Percentiles rank a stretch among this genome's conserved stretches.
phyloP scores from a whole-genome alignment of 2,888 invertebrate species.

The Erynnis tages region DNA sequence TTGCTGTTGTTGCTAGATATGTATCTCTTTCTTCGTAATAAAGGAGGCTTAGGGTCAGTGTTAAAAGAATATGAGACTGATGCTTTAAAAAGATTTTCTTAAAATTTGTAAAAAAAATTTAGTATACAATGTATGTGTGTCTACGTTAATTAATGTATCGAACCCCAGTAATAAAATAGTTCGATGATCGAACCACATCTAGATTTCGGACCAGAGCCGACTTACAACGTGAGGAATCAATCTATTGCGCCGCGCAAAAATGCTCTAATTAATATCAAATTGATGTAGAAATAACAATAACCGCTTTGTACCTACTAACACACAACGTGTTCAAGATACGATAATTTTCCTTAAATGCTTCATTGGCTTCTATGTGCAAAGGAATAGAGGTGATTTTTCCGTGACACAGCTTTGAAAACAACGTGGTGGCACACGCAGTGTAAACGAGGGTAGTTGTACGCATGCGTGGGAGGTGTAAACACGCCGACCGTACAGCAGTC shows the following conservation, averaged over 20 bases:
- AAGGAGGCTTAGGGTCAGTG: no score
- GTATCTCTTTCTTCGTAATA: no score
- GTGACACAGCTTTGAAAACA: background rate
- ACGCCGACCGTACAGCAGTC: slow-evolving; percentile 56
- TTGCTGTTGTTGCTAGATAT: no score
- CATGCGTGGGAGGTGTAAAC: slow-evolving; percentile 70
- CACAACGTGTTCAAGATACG: slow-evolving; percentile 9
- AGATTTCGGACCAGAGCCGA: no score
- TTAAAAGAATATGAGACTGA: no score
- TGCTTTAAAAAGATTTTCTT: no score
- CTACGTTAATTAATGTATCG: no score
- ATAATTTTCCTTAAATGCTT: background rate
- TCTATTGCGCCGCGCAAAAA: slow-evolving; percentile 4
- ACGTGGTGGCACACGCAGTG: slow-evolving; percentile 14
- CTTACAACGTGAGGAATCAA: background rate
- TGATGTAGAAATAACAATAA: slow-evolving; percentile 23
- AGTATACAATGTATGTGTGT: no score
- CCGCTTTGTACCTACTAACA: slow-evolving; percentile 13
- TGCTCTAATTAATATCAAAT: slow-evolving; percentile 17
- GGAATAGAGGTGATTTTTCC: background rate
- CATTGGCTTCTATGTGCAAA: background rate
- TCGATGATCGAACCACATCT: background rate
- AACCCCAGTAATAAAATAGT: no score
- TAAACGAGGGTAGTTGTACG: slow-evolving; percentile 56
- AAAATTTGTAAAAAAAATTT: no score